Evolutionary conservation across 1,140 invertebrate species (phyloP).

Genomic region (Lepidostoma basale): DNA sequence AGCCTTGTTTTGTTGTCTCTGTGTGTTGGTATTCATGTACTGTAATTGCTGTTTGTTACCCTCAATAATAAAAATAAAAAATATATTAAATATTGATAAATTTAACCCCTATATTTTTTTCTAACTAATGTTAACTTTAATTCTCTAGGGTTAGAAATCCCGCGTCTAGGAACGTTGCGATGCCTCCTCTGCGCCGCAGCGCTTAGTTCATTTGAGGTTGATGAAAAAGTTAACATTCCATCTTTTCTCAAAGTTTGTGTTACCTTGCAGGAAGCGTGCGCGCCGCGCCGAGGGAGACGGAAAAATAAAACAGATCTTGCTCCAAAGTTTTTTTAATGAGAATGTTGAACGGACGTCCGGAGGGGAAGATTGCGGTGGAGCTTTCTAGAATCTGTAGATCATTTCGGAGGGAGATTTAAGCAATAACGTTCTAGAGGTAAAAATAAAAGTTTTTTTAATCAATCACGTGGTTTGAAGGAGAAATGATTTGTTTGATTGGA

Average conservation of each 20-base stretch:
- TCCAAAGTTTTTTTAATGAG: constrained; percentile 46
- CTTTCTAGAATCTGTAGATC: neutral
- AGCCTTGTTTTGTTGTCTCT: too few species aligned
- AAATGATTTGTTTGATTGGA: too few species aligned
- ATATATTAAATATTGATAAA: too few species aligned
- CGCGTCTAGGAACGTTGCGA: neutral
- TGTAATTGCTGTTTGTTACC: too few species aligned
- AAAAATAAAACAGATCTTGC: constrained; percentile 46
- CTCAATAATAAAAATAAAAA: too few species aligned
- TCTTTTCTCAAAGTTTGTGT: constrained; percentile 36
- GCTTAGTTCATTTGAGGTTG: constrained; percentile 22
- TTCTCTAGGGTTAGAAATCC: too few species aligned
- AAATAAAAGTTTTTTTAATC: too few species aligned
- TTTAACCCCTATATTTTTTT: too few species aligned
- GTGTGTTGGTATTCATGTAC: too few species aligned
- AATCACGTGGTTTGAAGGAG: too few species aligned
- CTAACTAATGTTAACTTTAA: too few species aligned
- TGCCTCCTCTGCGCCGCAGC: neutral
- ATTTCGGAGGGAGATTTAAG: neutral
- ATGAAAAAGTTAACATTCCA: constrained; percentile 40
- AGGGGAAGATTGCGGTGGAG: constrained; percentile 1
- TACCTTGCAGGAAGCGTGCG: constrained; percentile 32
- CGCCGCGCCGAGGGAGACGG: neutral
- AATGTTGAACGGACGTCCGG: constrained; percentile 34
- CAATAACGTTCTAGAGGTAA: too few species aligned